Conservation (phyloP, 2,888 invertebrate species). For the Acholoe squamosa region DNA sequence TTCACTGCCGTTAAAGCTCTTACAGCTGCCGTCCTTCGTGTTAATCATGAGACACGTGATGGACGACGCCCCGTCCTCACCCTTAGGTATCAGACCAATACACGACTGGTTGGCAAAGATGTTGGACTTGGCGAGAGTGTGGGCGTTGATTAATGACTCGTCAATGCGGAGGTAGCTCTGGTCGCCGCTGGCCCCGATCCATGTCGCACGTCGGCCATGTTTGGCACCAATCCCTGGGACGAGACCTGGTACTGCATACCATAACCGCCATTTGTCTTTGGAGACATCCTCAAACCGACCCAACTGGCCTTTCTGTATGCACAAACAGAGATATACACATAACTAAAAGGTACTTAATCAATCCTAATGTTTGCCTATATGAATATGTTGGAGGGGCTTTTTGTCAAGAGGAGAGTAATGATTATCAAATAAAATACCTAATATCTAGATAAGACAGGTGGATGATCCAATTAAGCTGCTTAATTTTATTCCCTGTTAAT, state of each 20-base stretch:
- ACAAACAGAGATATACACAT: background rate
- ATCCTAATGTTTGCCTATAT: too few species aligned
- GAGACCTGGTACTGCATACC: slow-evolving; percentile 88
- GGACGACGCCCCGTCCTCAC: slow-evolving; percentile 88
- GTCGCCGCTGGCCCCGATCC: slow-evolving; percentile 97
- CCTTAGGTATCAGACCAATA: slow-evolving; percentile 92
- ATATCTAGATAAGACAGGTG: too few species aligned
- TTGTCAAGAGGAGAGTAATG: too few species aligned
- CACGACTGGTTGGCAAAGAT: slow-evolving; percentile 93
- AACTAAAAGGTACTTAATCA: too few species aligned
- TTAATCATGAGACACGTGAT: slow-evolving; percentile 95
- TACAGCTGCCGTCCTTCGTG: slow-evolving; percentile 93
- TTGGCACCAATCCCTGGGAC: slow-evolving; percentile 93
- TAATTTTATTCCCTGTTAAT: too few species aligned
- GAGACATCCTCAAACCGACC: slow-evolving; percentile 84
- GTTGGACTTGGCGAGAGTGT: slow-evolving; percentile 93
- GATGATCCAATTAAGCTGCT: too few species aligned
- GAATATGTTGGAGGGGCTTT: too few species aligned
- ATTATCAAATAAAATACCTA: too few species aligned
- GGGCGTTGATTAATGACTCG: slow-evolving; percentile 95
- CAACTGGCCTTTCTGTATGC: slow-evolving; percentile 78
- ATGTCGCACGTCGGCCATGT: slow-evolving; percentile 93
- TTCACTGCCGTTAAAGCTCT: slow-evolving; percentile 90
- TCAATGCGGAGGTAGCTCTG: slow-evolving; percentile 93
- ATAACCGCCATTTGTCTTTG: slow-evolving; percentile 83